Percentiles rank a stretch among this genome's conserved stretches.
phyloP scores from a whole-genome alignment of 64 coral and sea anemone genomes.

The Pocillopora damicornis region DNA sequence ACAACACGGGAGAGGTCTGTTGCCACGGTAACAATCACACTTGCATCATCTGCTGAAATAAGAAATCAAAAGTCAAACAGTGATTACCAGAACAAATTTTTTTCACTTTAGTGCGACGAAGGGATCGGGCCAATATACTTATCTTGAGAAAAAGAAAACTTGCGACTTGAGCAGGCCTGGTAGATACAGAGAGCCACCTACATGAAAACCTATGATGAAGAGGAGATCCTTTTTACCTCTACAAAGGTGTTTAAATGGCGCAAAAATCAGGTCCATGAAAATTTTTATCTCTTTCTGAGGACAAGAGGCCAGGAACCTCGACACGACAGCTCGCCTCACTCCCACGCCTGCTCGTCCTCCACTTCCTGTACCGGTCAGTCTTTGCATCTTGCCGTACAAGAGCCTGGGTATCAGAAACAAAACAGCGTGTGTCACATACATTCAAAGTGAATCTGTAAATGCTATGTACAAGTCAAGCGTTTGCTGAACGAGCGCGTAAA shows the following conservation, averaged over 20 bases:
- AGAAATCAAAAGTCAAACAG: background rate
- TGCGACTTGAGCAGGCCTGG: too few species aligned
- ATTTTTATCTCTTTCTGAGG: conserved; percentile 73
- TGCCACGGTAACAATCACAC: background rate
- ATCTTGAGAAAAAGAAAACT: too few species aligned
- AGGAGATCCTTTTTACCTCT: conserved; percentile 31
- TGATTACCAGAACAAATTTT: too few species aligned
- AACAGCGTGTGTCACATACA: background rate
- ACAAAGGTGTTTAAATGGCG: conserved; percentile 78
- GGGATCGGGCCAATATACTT: too few species aligned
- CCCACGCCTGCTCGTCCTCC: conserved; percentile 67
- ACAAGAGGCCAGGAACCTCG: conserved; percentile 86
- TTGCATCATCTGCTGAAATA: conserved; percentile 10
- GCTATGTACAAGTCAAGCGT: too few species aligned
- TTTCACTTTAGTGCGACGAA: too few species aligned
- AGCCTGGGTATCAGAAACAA: conserved; percentile 42
- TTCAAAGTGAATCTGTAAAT: too few species aligned
- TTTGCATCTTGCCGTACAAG: conserved; percentile 90
- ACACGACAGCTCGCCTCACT: conserved; percentile 47
- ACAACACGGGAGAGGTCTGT: conserved; percentile 67
- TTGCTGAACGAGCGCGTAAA: too few species aligned
- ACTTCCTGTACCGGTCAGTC: conserved; percentile 82
- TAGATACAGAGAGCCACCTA: too few species aligned
- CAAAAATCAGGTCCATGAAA: conserved; percentile 89
- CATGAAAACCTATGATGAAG: too few species aligned